Percentiles rank a stretch among this genome's conserved stretches.
Evolutionary conservation across 2,797 vertebrate genomes (phyloP).

Genomic region (Glossophaga mutica): DNA sequence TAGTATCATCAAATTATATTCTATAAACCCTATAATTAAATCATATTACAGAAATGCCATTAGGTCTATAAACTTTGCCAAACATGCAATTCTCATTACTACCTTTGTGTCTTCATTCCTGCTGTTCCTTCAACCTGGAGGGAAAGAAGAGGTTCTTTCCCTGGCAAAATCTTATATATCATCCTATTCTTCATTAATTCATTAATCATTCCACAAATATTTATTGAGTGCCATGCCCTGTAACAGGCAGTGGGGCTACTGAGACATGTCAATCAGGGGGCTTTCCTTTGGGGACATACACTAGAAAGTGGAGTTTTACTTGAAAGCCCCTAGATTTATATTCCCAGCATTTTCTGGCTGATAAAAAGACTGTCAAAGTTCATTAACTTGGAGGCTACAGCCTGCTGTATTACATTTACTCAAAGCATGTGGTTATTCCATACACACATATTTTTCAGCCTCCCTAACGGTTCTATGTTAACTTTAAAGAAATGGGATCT

Average conservation of each 20-base stretch:
- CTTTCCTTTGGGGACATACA: neutral
- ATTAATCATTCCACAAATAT: neutral
- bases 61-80: neutral
- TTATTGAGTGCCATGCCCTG: neutral
- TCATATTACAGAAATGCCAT: neutral
- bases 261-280: neutral
- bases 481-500: constrained; percentile 12
- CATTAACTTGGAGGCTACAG: neutral
- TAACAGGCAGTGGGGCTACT: neutral
- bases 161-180: neutral
- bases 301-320: constrained; percentile 25
- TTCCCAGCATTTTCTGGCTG: neutral
- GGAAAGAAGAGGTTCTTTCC: neutral
- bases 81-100: neutral
- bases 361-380: constrained; percentile 34
- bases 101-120: neutral
- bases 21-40: neutral
- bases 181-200: neutral
- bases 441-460: neutral
- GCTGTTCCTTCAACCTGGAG: neutral
- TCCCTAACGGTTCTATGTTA: neutral
- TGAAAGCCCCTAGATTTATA: neutral
- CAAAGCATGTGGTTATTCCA: neutral
- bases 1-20: neutral
- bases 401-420: neutral